Evolutionary conservation across 1,140 invertebrate genomes (phyloP).

Genomic region (Sinella curviseta): DNA sequence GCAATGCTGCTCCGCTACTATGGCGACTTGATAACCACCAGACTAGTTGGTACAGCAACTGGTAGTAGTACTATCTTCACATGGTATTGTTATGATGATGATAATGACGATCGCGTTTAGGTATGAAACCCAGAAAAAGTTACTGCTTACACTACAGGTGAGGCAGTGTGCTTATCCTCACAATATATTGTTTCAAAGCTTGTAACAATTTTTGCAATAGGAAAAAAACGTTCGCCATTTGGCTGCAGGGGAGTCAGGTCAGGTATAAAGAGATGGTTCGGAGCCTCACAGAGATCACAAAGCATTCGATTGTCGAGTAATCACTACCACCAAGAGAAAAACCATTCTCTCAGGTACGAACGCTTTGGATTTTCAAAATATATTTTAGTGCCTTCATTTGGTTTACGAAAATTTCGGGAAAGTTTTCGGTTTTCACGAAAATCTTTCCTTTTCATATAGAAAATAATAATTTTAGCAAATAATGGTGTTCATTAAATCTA

Average conservation of each 20-base stretch:
- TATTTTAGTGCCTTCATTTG: neutral
- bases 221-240: constrained; percentile 39
- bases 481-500: neutral
- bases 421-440: too few relatives aligned
- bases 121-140: neutral
- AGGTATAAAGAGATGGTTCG: constrained; percentile 48
- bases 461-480: neutral
- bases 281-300: constrained; percentile 46
- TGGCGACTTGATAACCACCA: constrained; percentile 2
- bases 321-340: constrained; percentile 46
- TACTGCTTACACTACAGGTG: neutral
- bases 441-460: too few relatives aligned
- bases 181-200: neutral
- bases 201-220: neutral
- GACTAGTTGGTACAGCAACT: neutral
- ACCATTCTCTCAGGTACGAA: constrained; percentile 48
- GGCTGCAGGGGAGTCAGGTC: constrained; percentile 46
- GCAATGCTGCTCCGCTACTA: neutral
- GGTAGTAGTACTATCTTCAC: neutral
- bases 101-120: neutral
- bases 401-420: neutral
- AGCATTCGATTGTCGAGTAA: constrained; percentile 45
- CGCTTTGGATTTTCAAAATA: neutral
- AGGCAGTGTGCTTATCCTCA: neutral
- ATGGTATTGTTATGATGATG: neutral